These are phyloP conservation scores for Hoplodrina blanda DNA, from an alignment of 2,888 invertebrate genomes.

Conservation along the genomic window DNA sequence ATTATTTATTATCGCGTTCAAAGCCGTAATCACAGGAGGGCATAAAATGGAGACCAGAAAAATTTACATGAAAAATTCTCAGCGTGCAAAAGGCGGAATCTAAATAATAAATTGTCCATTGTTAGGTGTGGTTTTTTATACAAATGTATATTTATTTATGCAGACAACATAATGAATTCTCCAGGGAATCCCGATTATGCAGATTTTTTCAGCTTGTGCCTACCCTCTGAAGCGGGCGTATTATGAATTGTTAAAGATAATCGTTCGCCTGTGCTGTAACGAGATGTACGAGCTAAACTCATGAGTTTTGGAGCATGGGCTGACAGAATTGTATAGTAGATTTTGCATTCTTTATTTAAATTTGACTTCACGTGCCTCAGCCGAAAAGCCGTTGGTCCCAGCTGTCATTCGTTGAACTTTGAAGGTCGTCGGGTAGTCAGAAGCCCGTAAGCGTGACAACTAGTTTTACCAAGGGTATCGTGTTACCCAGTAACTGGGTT, in stretches of 20 bases:
- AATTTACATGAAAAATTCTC: conserved; percentile 85
- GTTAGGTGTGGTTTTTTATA: conserved; percentile 79
- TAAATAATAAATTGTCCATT: conserved; percentile 90
- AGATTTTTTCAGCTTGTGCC: conserved; percentile 76
- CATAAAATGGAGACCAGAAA: conserved; percentile 73
- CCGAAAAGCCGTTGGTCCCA: no score
- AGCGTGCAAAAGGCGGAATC: conserved; percentile 79
- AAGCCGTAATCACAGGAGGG: conserved; percentile 75
- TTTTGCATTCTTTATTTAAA: conserved; percentile 26
- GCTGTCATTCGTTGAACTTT: no score
- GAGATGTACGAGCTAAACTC: conserved; percentile 35
- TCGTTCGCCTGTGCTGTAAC: conserved; percentile 32
- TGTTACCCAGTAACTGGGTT: no score
- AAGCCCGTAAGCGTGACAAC: no score
- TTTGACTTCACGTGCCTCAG: conserved; percentile 5
- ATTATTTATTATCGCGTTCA: conserved; percentile 73
- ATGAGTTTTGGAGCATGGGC: conserved; percentile 28
- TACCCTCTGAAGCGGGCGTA: conserved; percentile 66
- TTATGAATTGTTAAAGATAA: conserved; percentile 67
- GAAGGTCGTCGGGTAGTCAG: no score
- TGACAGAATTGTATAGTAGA: conserved; percentile 39
- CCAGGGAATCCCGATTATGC: conserved; percentile 80
- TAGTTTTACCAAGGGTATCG: no score
- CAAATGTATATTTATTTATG: conserved; percentile 85
- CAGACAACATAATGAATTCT: conserved; percentile 87